phyloP scores from a whole-genome alignment of 2,797 vertebrate genomes.

The Gymnopithys bicolor region DNA sequence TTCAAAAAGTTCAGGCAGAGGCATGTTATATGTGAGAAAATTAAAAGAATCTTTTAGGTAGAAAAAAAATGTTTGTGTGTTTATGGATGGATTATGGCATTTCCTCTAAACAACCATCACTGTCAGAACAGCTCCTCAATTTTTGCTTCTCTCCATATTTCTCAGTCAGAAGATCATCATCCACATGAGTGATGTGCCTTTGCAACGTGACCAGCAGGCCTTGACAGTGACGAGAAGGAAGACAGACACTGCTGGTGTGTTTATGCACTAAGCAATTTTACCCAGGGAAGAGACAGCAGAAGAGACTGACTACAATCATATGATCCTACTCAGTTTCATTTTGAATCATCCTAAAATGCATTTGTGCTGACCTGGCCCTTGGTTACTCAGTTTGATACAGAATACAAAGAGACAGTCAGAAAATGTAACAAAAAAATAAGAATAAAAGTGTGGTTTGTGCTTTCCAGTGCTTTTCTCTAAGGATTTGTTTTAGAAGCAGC shows the following conservation, averaged over 20 bases:
- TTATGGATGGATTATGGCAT: not conserved
- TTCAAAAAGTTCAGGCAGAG: not conserved
- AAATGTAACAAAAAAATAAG: not conserved
- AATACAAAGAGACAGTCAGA: conserved; percentile 3
- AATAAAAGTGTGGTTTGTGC: not conserved
- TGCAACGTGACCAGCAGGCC: not conserved
- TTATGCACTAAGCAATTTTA: conserved; percentile 35
- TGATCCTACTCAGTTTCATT: conserved; percentile 10
- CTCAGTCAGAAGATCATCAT: not conserved
- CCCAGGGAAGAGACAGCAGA: not conserved
- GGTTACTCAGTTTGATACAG: not conserved
- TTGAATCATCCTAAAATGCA: conserved; percentile 15
- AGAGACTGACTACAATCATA: not conserved
- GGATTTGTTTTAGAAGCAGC: not conserved
- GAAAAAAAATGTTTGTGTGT: not conserved
- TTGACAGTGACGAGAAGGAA: conserved; percentile 38
- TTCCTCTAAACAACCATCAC: not conserved
- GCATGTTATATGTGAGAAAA: not conserved
- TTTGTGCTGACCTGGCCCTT: not conserved
- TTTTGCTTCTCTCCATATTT: not conserved
- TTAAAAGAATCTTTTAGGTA: not conserved
- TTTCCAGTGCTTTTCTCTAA: not conserved
- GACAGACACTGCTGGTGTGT: not conserved
- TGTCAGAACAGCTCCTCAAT: not conserved
- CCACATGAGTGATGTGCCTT: not conserved